Percentiles rank a stretch among this genome's conserved stretches.
Conservation (phyloP, 2,888 invertebrate species). For the Chaetoderma sp. region DNA sequence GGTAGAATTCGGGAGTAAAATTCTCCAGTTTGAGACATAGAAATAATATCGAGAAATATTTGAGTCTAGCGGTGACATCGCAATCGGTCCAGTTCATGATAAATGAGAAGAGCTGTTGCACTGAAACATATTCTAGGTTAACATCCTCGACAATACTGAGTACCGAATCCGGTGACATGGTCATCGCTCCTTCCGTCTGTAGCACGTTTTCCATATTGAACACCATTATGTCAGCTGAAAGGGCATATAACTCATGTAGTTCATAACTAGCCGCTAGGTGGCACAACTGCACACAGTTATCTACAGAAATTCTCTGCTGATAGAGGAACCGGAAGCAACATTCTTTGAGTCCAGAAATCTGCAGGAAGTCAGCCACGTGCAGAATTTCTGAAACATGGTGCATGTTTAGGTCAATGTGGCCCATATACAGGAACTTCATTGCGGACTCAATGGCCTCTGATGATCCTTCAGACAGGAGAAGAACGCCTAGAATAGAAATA, state of each 20-base stretch:
- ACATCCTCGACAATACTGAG: conserved; percentile 42
- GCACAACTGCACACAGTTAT: conserved; percentile 50
- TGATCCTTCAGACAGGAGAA: conserved; percentile 43
- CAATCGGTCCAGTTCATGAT: conserved; percentile 47
- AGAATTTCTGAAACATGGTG: conserved; percentile 43
- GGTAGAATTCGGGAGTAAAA: conserved; percentile 36
- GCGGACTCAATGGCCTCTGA: conserved; percentile 44
- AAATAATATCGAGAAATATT: conserved; percentile 45
- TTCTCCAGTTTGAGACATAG: conserved; percentile 43
- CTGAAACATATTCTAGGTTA: conserved; percentile 46
- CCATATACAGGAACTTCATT: conserved; percentile 49
- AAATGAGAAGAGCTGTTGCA: conserved; percentile 47
- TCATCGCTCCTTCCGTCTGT: conserved; percentile 43
- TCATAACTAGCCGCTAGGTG: conserved; percentile 50
- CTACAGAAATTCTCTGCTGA: conserved; percentile 36
- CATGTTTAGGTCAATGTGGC: conserved; percentile 39
- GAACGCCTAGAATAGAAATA: conserved; percentile 37
- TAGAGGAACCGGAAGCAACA: conserved; percentile 44
- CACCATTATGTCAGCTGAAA: conserved; percentile 43
- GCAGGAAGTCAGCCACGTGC: conserved; percentile 54
- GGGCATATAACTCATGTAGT: conserved; percentile 44
- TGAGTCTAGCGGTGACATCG: conserved; percentile 36
- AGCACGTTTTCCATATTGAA: conserved; percentile 49
- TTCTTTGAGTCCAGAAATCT: conserved; percentile 47
- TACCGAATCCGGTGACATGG: conserved; percentile 49